Base-by-base conservation (phyloP, 2,113 vertebrate genomes). In the Labrus mixtus region DNA sequence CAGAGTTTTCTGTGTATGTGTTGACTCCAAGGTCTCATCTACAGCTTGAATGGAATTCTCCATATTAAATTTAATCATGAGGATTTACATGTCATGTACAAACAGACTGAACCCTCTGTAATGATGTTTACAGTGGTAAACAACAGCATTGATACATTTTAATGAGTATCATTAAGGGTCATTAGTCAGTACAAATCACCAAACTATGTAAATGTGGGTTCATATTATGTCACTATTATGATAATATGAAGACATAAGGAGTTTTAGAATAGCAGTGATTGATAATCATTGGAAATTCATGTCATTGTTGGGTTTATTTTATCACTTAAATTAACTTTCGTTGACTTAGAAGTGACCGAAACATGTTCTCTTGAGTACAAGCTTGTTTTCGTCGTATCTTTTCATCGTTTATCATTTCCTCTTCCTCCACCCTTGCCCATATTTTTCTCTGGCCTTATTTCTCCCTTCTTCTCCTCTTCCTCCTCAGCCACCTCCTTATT, bases 111-210 rank as follows among this genome's bases (percentile, higher is more conserved):
- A 37, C 16, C 25, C 13, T 2, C 41, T 46, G 20, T 65, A 8
- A 36, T 43, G 3, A 61, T 78, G n/a, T 64, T 36, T 22, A 20
- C 23, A 73, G 25, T 8, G 20, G 29, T 22, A 63, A 82, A 82
- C 65, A 48, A 37, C 64, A 70, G 69, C 37, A 82, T 33, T 53
- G 33, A 43, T 23, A 19, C n/a, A 54, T 37, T 43, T 79, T 59
- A 79, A 81, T 65, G 60, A 73, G 16, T 10, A 20, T 58, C 19
- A 46, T 84, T 79, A 71, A 48, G 22, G 11, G n/a, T 29, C 41
- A 48, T 68, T 60, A 73, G 48, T 54, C 50, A 68, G 16, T 15
- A 2, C 20, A 78, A 78, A 67, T 55, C 37, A 68, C 12, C 25
- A 71, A 72, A 68, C 45, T 66, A 61, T 53, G 68, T 61, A 69